These are phyloP conservation scores for Lepidurus packardi DNA, from an alignment of 1,140 invertebrate genomes.

Conservation along the genomic window DNA sequence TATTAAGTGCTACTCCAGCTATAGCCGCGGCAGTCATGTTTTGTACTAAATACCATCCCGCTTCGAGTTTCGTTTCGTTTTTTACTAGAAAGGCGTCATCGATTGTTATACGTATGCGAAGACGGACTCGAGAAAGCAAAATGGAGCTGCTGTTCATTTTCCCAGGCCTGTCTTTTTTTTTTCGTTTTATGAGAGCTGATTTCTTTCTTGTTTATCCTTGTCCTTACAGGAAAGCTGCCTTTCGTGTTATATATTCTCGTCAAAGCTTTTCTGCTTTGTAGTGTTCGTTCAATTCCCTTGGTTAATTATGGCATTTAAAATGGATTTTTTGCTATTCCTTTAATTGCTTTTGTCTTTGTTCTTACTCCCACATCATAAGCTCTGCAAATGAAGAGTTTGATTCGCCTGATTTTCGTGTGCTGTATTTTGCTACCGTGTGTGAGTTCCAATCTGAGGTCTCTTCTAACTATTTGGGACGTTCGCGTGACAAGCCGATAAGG, in stretches of 20 bases:
- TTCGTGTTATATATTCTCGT: background rate
- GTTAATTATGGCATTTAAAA: background rate
- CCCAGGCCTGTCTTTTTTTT: background rate
- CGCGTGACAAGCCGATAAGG: constrained; percentile 1
- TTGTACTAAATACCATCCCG: background rate
- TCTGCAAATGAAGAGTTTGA: background rate
- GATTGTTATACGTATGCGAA: background rate
- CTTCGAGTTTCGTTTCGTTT: background rate
- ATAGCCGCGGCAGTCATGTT: background rate
- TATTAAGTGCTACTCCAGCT: constrained; percentile 15
- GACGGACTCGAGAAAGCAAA: background rate
- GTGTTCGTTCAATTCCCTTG: background rate
- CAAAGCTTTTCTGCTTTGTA: background rate
- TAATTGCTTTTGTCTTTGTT: background rate
- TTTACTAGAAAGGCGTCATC: background rate
- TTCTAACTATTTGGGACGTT: background rate
- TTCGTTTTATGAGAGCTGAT: background rate
- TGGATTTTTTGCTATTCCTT: background rate
- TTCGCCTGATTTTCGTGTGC: background rate
- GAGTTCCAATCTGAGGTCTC: background rate
- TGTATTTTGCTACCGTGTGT: background rate
- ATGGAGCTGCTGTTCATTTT: background rate
- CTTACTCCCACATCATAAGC: background rate
- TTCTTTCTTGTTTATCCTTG: background rate
- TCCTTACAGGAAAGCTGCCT: background rate